These are phyloP conservation scores for Myotis davidii DNA, from an alignment of 2,113 vertebrate species.

Conservation along the genomic window DNA sequence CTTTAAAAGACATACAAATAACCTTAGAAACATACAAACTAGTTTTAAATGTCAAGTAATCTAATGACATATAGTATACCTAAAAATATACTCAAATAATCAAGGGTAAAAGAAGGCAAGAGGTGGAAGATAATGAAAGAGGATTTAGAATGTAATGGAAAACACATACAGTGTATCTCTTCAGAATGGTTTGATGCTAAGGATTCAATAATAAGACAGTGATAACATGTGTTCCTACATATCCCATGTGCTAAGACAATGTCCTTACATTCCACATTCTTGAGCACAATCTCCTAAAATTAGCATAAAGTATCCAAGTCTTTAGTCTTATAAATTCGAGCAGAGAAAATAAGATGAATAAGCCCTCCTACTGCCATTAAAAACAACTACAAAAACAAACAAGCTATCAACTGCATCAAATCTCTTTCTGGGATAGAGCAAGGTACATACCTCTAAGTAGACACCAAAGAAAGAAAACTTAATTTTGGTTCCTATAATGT, in stretches of 20 bases:
- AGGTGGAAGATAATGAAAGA: neutral
- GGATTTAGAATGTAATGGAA: neutral
- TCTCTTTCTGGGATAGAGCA: neutral
- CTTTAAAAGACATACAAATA: neutral
- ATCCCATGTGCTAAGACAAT: neutral
- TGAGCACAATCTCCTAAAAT: neutral
- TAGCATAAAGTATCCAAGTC: neutral
- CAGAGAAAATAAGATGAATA: neutral
- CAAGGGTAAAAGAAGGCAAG: neutral
- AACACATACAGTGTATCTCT: neutral
- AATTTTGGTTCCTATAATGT: neutral
- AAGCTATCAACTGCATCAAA: neutral
- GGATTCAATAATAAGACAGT: neutral
- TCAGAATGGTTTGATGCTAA: neutral
- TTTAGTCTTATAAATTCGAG: neutral
- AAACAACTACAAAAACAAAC: neutral
- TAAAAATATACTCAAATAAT: neutral
- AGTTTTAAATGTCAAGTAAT: slow-evolving; percentile 10
- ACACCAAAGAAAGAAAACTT: neutral
- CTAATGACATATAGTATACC: neutral
- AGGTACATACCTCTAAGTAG: neutral
- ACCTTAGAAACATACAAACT: neutral
- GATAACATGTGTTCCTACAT: neutral
- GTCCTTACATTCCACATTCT: neutral
- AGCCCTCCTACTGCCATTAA: neutral